Percentiles rank a stretch among this genome's conserved stretches.
These are phyloP conservation scores for Gallinago nigripennis DNA, from an alignment of 2,797 vertebrate species.

Conservation along the genomic window DNA sequence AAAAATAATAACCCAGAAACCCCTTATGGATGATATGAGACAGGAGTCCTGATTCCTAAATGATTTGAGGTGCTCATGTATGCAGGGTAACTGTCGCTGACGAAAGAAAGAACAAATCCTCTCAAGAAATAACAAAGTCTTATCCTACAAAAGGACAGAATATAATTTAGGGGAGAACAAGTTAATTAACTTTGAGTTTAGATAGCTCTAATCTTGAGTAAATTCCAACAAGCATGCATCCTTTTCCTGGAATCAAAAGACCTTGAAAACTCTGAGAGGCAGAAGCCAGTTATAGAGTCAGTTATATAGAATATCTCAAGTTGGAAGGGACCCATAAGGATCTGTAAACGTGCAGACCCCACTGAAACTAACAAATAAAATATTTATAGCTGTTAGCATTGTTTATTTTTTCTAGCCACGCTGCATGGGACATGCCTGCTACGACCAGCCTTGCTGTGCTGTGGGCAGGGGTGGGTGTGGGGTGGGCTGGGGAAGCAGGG, in stretches of 20 bases:
- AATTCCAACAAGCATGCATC: neutral
- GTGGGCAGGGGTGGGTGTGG: neutral
- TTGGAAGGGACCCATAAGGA: neutral
- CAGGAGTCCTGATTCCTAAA: neutral
- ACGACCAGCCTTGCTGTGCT: neutral
- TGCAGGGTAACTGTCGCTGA: neutral
- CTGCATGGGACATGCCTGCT: neutral
- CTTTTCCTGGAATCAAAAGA: neutral
- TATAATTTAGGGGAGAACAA: neutral
- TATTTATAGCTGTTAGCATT: neutral
- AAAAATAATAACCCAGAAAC: neutral
- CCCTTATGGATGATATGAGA: neutral
- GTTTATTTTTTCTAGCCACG: neutral
- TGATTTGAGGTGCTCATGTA: neutral
- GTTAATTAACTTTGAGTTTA: neutral
- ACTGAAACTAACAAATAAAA: neutral
- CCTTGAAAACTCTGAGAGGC: neutral
- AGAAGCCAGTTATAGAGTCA: neutral
- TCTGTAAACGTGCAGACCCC: neutral
- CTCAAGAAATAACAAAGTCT: neutral
- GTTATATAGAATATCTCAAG: neutral
- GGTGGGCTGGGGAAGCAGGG: neutral
- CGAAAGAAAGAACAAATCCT: neutral
- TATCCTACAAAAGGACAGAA: neutral
- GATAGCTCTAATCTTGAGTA: neutral